Conservation (phyloP, 92 coral and sea anemone genomes). For the Galaxea fascicularis region DNA sequence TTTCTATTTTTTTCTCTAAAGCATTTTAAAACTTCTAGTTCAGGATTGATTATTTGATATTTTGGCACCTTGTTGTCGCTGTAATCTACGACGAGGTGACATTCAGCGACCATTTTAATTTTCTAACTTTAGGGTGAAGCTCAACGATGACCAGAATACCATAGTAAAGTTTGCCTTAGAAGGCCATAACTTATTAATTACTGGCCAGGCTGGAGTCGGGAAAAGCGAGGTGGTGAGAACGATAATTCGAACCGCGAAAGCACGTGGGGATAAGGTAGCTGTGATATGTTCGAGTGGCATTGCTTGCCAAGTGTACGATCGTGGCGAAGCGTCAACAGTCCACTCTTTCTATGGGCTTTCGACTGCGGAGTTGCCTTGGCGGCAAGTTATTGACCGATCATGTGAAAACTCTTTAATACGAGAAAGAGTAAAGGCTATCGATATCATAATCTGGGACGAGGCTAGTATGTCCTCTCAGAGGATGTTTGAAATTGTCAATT, state of each 20-base stretch:
- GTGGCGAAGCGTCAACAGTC: slow-evolving; percentile 57
- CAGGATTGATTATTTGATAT: no score
- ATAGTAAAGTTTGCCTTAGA: background rate
- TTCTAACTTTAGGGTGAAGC: no score
- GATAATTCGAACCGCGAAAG: background rate
- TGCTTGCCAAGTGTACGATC: slow-evolving; percentile 31
- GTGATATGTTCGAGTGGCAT: background rate
- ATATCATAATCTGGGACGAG: no score
- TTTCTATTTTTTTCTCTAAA: no score
- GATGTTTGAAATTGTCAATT: slow-evolving; percentile 50
- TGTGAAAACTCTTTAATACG: background rate
- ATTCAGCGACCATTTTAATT: no score
- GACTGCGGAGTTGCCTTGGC: slow-evolving; percentile 56
- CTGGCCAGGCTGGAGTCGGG: background rate
- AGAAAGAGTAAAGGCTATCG: no score
- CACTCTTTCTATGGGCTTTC: slow-evolving; percentile 57
- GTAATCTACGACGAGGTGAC: no score
- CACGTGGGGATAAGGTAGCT: background rate
- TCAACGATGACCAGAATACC: background rate
- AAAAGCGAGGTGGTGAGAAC: background rate
- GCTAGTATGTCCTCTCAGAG: slow-evolving; percentile 42
- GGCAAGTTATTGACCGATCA: slow-evolving; percentile 24
- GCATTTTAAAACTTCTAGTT: no score
- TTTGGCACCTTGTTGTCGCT: no score
- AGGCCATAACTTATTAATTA: background rate